phyloP scores from a whole-genome alignment of 2,888 invertebrate genomes.

The Sturmia bella region DNA sequence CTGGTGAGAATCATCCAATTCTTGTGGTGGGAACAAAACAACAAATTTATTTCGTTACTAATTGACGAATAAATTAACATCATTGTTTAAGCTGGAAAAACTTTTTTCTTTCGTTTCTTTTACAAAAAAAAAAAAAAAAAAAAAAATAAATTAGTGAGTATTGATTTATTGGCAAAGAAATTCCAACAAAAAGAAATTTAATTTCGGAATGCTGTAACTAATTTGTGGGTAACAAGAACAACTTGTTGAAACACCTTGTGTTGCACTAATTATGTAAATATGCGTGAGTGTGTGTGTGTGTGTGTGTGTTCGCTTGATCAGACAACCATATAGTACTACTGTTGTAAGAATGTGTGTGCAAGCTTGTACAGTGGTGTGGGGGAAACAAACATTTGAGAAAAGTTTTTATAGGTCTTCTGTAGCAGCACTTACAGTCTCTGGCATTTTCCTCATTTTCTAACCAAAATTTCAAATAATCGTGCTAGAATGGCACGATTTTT shows the following conservation, averaged over 20 bases:
- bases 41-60: constrained; percentile 13
- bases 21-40: constrained; percentile 16
- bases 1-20: constrained; percentile 23
- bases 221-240: constrained; percentile 38
- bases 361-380: no score
- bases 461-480: no score
- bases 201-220: constrained; percentile 43
- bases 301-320: no score
- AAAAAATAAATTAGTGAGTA: constrained; percentile 27
- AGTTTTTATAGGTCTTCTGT: no score
- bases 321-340: no score
- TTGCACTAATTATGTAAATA: constrained; percentile 17
- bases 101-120: background rate
- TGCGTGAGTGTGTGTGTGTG: no score
- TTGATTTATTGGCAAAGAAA: constrained; percentile 36
- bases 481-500: no score
- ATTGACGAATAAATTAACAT: constrained; percentile 28
- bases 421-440: no score
- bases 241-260: constrained; percentile 35
- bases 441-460: no score
- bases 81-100: constrained; percentile 20
- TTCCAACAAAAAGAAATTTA: constrained; percentile 32
- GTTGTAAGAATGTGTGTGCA: no score
- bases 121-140: background rate
- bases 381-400: no score